phyloP scores from a whole-genome alignment of 2,888 invertebrate genomes.

The Pristionchus arcanus region DNA sequence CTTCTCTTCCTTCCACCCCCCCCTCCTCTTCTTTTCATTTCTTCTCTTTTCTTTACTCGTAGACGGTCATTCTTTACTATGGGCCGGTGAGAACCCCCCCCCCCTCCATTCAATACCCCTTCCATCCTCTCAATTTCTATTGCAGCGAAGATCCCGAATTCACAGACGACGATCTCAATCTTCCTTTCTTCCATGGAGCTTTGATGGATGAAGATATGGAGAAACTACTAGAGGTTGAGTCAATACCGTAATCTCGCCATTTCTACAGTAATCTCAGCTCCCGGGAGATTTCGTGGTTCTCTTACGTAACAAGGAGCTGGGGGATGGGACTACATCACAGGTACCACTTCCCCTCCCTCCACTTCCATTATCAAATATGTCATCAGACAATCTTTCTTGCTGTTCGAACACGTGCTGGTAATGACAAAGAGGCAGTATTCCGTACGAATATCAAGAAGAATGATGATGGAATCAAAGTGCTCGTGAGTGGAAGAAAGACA shows the following conservation, averaged over 20 bases:
- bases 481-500: not conserved
- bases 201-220: constrained; percentile 71
- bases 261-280: not conserved
- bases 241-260: not conserved
- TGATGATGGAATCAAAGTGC: constrained; percentile 17
- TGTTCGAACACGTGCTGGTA: constrained; percentile 3
- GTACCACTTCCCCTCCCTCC: not conserved
- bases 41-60: constrained; percentile 2
- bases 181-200: constrained; percentile 72
- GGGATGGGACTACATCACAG: constrained; percentile 29
- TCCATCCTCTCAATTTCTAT: not conserved
- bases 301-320: constrained; percentile 7
- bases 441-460: constrained; percentile 38
- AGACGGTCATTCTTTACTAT: not conserved
- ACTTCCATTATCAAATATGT: not conserved
- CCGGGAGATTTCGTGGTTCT: constrained; percentile 41
- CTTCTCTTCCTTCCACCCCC: not conserved
- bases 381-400: constrained; percentile 27
- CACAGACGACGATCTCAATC: constrained; percentile 62
- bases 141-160: constrained; percentile 56
- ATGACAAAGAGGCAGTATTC: not conserved
- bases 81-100: constrained; percentile 53
- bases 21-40: constrained; percentile 23
- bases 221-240: constrained; percentile 60
- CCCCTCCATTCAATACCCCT: not conserved